These are phyloP conservation scores for Eledona agricola DNA, from an alignment of 2,888 invertebrate species.

Conservation along the genomic window DNA sequence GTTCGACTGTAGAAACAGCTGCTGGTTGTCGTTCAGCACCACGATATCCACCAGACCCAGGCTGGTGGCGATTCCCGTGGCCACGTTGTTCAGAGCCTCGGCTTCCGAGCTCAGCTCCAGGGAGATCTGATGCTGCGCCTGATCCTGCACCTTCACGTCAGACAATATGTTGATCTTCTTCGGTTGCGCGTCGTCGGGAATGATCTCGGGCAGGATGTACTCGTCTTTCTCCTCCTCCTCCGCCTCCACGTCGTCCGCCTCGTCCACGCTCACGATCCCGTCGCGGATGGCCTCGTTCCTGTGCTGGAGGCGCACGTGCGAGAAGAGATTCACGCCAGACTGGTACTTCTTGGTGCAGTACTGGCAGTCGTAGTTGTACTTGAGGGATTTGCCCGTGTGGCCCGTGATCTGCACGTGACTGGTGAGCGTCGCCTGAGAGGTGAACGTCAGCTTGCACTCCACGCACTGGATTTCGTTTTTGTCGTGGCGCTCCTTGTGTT, in stretches of 20 bases:
- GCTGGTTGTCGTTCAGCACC: slow-evolving; percentile 69
- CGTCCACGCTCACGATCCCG: slow-evolving; percentile 69
- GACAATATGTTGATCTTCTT: slow-evolving; percentile 66
- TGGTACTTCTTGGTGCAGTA: slow-evolving; percentile 80
- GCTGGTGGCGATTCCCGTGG: slow-evolving; percentile 68
- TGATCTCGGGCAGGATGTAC: slow-evolving; percentile 47
- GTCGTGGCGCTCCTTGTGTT: slow-evolving; percentile 74
- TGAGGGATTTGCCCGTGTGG: slow-evolving; percentile 58
- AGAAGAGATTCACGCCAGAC: slow-evolving; percentile 74
- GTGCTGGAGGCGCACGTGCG: slow-evolving; percentile 74
- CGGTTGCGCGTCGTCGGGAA: slow-evolving; percentile 32
- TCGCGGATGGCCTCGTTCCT: slow-evolving; percentile 71
- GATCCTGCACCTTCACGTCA: slow-evolving; percentile 49
- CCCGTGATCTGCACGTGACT: slow-evolving; percentile 68
- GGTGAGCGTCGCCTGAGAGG: slow-evolving; percentile 60
- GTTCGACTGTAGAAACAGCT: slow-evolving; percentile 65
- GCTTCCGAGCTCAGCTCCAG: slow-evolving; percentile 66
- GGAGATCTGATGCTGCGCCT: slow-evolving; percentile 37
- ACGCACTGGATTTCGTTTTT: slow-evolving; percentile 66
- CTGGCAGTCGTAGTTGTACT: slow-evolving; percentile 67
- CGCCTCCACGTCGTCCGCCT: slow-evolving; percentile 66
- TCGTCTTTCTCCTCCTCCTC: slow-evolving; percentile 48
- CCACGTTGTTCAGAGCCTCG: slow-evolving; percentile 66
- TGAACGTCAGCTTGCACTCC: slow-evolving; percentile 68
- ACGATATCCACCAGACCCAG: slow-evolving; percentile 67